These are phyloP conservation scores for Anoplophora glabripennis DNA, from an alignment of 1,140 invertebrate species.

Conservation along the genomic window DNA sequence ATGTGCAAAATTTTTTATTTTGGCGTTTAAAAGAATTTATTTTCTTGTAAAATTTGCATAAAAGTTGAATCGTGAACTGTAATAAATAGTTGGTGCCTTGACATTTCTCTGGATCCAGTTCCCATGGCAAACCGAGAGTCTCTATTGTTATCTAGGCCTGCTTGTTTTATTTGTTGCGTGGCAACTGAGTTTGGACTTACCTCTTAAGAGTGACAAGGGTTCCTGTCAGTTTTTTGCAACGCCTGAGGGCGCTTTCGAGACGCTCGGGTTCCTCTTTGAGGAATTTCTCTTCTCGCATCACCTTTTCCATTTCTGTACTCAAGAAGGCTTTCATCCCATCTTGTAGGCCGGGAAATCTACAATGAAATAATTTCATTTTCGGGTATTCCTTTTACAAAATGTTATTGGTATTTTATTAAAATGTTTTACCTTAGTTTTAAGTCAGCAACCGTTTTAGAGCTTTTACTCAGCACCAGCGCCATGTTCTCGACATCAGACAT, in stretches of 20 bases:
- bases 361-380: not conserved
- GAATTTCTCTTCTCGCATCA: constrained; percentile 93
- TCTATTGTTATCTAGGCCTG: too few species aligned
- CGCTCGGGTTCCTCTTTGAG: constrained; percentile 92
- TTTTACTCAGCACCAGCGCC: constrained; percentile 79
- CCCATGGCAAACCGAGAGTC: not conserved
- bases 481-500: constrained; percentile 96
- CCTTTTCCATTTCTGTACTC: constrained; percentile 90
- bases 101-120: not conserved
- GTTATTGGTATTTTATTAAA: too few species aligned
- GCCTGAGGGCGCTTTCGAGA: constrained; percentile 82
- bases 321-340: constrained; percentile 85
- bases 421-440: constrained; percentile 74
- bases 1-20: too few species aligned
- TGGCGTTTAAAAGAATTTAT: constrained; percentile 13
- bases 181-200: constrained; percentile 53
- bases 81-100: too few species aligned
- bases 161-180: too few species aligned
- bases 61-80: not conserved
- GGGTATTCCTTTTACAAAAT: too few species aligned
- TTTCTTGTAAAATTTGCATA: constrained; percentile 8
- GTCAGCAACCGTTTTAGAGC: constrained; percentile 83
- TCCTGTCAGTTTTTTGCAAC: constrained; percentile 95
- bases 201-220: constrained; percentile 95
- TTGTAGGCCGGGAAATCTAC: constrained; percentile 80